phyloP scores from a whole-genome alignment of 2,888 invertebrate species.

The Campoplex nolae region DNA sequence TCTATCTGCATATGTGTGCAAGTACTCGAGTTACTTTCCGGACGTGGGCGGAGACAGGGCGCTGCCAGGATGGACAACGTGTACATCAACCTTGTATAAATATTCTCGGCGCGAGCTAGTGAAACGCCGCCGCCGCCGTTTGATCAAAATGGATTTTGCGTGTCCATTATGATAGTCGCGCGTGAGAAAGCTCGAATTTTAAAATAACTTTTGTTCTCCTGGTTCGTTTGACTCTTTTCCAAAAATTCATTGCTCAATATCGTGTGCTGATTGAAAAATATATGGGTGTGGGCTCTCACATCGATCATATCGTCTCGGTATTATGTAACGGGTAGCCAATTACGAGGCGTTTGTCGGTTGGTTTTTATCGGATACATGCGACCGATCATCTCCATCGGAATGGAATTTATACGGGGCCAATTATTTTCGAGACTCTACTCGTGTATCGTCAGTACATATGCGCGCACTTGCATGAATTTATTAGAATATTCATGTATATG shows the following conservation, averaged over 20 bases:
- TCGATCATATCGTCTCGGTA: conserved; percentile 71
- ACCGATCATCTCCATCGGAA: conserved; percentile 60
- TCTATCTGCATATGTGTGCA: neutral
- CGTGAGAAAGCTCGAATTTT: conserved; percentile 11
- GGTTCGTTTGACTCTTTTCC: neutral
- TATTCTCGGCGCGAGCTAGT: too few species aligned
- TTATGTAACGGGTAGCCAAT: conserved; percentile 73
- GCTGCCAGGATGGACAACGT: conserved; percentile 37
- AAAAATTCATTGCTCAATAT: neutral
- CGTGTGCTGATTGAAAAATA: neutral
- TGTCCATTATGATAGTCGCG: conserved; percentile 19
- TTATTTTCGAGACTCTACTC: conserved; percentile 56
- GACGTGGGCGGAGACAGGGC: conserved; percentile 58
- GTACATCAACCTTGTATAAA: neutral
- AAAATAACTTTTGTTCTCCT: neutral
- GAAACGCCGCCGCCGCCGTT: too few species aligned
- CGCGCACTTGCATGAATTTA: conserved; percentile 12
- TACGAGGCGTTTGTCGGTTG: conserved; percentile 70
- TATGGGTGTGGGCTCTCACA: conserved; percentile 27
- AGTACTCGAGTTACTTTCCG: neutral
- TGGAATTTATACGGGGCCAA: conserved; percentile 65
- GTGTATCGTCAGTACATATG: neutral
- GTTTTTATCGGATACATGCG: conserved; percentile 69
- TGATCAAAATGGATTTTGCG: conserved; percentile 38
- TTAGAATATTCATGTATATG: conserved; percentile 15